Conservation (phyloP, 2,113 vertebrate species). For the Haemorhous mexicanus region DNA sequence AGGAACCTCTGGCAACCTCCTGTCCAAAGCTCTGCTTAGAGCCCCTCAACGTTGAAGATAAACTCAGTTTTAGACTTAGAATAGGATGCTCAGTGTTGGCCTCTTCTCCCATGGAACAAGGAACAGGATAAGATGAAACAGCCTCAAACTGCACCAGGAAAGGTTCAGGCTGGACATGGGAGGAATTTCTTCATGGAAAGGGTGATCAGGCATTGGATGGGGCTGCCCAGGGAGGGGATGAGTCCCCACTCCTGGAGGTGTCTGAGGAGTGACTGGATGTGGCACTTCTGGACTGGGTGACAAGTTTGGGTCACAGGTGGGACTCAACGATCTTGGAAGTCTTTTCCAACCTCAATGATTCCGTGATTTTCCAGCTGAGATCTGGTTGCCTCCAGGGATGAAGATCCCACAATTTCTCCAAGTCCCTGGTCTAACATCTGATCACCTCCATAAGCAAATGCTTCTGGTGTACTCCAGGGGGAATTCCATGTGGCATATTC, state of each 20-base stretch:
- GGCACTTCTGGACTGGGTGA: not conserved
- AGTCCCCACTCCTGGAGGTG: not conserved
- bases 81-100: not conserved
- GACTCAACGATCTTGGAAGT: fast-evolving
- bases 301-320: not conserved
- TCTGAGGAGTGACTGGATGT: fast-evolving
- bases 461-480: not conserved
- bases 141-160: not conserved
- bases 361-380: not conserved
- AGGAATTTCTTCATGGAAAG: not conserved
- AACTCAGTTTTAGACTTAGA: not conserved
- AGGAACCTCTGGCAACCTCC: not conserved
- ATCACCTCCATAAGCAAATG: fast-evolving
- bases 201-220: not conserved
- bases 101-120: not conserved
- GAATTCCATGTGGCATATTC: not conserved
- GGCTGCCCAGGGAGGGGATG: not conserved
- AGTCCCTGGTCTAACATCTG: not conserved
- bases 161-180: not conserved
- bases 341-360: not conserved
- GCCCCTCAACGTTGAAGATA: fast-evolving
- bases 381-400: not conserved
- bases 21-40: not conserved
- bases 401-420: not conserved
- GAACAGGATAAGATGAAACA: fast-evolving